Evolutionary conservation across 1,140 invertebrate genomes (phyloP).

Genomic region (Leucophenga varia): DNA sequence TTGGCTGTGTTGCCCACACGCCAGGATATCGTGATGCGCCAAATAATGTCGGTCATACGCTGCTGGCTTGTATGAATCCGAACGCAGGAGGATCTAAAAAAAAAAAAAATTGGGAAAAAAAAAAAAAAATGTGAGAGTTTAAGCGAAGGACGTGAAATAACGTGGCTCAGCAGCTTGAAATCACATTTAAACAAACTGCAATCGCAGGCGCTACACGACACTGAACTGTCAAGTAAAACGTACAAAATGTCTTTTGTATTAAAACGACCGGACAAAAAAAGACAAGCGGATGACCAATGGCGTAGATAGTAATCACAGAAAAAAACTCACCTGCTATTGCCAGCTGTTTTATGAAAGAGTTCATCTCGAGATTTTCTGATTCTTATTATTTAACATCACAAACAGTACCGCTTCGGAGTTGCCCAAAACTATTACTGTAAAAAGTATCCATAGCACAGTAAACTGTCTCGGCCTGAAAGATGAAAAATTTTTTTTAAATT

Average conservation of each 20-base stretch:
- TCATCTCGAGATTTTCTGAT: slow-evolving; percentile 90
- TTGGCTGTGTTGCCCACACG: slow-evolving; percentile 81
- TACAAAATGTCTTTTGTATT: too few relatives aligned
- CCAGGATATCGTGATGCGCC: slow-evolving; percentile 84
- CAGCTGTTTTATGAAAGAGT: slow-evolving; percentile 94
- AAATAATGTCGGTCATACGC: slow-evolving; percentile 85
- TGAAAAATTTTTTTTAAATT: too few relatives aligned
- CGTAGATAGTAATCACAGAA: too few relatives aligned
- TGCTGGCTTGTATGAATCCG: slow-evolving; percentile 84
- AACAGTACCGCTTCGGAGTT: slow-evolving; percentile 86
- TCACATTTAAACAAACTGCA: too few relatives aligned
- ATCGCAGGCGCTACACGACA: too few relatives aligned
- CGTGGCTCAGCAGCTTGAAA: too few relatives aligned
- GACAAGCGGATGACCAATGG: too few relatives aligned
- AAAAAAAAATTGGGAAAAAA: slow-evolving; percentile 41
- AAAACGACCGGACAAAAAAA: too few relatives aligned
- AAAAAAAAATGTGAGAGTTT: too few relatives aligned
- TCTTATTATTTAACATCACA: slow-evolving; percentile 80
- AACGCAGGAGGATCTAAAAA: slow-evolving; percentile 77
- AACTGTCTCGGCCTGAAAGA: slow-evolving; percentile 85
- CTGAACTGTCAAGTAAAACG: too few relatives aligned
- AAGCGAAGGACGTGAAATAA: too few relatives aligned
- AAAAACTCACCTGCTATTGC: slow-evolving; percentile 85
- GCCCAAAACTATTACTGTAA: slow-evolving; percentile 83
- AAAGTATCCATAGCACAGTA: slow-evolving; percentile 83